Evolutionary conservation across 2,797 vertebrate species (phyloP).

Genomic region (Botia almorhae): DNA sequence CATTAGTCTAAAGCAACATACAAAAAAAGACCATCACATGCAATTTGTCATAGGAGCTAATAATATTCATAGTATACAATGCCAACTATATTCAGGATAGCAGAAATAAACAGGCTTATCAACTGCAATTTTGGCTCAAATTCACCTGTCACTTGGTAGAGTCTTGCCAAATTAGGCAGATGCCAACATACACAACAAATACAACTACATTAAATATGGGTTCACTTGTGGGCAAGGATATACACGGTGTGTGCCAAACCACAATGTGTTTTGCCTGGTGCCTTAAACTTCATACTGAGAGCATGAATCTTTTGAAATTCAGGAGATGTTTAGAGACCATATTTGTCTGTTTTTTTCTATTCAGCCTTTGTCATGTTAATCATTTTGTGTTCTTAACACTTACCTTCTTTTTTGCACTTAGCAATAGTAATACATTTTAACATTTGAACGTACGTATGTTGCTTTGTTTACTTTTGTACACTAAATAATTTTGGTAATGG

Average conservation of each 20-base stretch:
- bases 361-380: not conserved
- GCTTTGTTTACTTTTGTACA: no score
- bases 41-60: not conserved
- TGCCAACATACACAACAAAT: not conserved
- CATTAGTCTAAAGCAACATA: not conserved
- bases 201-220: no score
- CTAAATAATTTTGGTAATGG: not conserved
- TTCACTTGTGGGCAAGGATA: no score
- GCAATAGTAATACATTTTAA: not conserved
- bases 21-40: not conserved
- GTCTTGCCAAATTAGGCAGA: not conserved
- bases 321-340: conserved; percentile 10
- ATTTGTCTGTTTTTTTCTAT: not conserved
- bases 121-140: not conserved
- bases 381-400: not conserved
- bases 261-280: no score
- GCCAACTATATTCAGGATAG: not conserved
- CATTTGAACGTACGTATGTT: not conserved
- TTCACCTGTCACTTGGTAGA: not conserved
- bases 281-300: not conserved
- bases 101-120: not conserved
- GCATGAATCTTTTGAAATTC: not conserved
- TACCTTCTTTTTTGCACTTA: not conserved
- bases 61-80: not conserved
- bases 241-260: not conserved